Base-by-base conservation (phyloP, 2,113 vertebrate genomes). In the Perccottus glenii region DNA sequence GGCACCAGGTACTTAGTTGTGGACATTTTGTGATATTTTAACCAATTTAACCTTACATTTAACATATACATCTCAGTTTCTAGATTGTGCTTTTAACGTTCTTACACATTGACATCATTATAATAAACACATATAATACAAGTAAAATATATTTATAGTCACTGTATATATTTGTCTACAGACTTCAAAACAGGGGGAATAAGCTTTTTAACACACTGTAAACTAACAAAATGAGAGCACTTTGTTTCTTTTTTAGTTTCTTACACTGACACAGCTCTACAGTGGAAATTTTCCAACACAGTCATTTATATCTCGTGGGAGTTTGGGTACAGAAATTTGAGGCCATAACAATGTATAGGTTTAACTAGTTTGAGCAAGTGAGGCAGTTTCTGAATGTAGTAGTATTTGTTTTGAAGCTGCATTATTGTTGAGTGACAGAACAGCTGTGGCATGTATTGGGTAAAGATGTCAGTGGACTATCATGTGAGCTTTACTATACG, bases 401-500 rank as follows among this genome's bases (percentile, higher is more conserved):
- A 67, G 33, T 73, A 46, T 72, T 55, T 62, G 45, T 45, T 36
- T 38, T 66, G 6, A 55, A 16, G n/a, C 19, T 4, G 0, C 15
- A 51, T 50, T 15, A 51, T 69, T 61, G 12, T 5, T 62, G 78
- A 77, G 52, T 70, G 74, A 67, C 68, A 75, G 55, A 75, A 45
- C 67, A 87, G 68, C 73, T 80, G 76, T 48, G 35, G 52, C 67
- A 71, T 66, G 51, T 62, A 14, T 36, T 12, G 38, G 42, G 42
- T 67, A 67, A 67, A 49, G 56, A 15, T 27, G 61, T 65, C 67
- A 75, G 55, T 69, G 14, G 49, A 0, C 33, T 15, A 40, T 4
- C 10, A n/a, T 46, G 43, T 7, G 11, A 64, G n/a, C 4, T 40
- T 47, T 64, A 60, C 44, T 67, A 40, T 64, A 19, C 49, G 14